Base-by-base conservation (phyloP, 1,140 invertebrate genomes). In the Panagrolaimus sp. region DNA sequence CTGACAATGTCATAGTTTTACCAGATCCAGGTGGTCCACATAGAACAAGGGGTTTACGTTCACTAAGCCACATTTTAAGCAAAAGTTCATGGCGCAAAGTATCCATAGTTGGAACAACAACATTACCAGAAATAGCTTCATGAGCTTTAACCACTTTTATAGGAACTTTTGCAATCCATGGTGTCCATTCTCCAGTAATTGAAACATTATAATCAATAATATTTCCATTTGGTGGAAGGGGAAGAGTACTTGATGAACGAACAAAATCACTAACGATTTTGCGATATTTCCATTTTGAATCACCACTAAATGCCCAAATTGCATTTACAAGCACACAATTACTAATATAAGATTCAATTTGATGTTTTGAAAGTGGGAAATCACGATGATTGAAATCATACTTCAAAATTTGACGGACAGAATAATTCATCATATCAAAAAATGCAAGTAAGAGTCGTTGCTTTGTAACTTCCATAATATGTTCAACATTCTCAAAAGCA, bases 1-100 rank as follows among this genome's bases (percentile, higher is more conserved):
- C 95, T 86, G 99, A 96, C 11, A 99, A 85, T 0, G 96, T 99
- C 96, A 99, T 99, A 0, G 96, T 99, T 87, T 99, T 99, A 78
- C 96, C 96, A 65, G 95, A 98, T 68, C 96, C 95, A 70, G 96
- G 96, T 11, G 96, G 96, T 66, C 96, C 96, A 86, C 96, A 99
- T 0, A 99, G 87, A 20, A 98, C 92, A 23, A 98, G 85, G n/a
- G 96, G 96, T 84, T 98, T 98, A 83, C 98, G 95, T 85, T 99
- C 96, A 25, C 92, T 93, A 61, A 99, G 86, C 96, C 96, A 99
- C 1, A 95, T 98, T 82, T 97, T 97, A 0, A 99, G 87, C 65
- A 99, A 85, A 68, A 91, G 90, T 85, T 99, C 96, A 83, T 99
- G 96, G 25, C 96, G 88, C 13, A 99, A 96, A 0, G 96, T 99